Evolutionary conservation across 2,113 vertebrate species (phyloP).

Genomic region (Pimephales promelas): DNA sequence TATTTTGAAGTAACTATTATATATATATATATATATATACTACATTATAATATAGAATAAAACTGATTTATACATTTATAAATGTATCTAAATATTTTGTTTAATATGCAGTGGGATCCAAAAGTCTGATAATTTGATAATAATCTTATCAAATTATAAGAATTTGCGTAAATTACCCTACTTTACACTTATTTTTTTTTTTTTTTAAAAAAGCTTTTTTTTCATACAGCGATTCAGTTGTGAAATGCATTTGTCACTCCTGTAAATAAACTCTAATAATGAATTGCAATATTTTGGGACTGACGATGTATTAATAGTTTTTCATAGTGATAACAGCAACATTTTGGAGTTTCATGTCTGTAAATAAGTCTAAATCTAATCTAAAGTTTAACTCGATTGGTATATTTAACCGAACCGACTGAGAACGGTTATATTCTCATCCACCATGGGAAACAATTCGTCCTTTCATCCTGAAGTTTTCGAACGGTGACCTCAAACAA

Average conservation of each 20-base stretch:
- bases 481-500: neutral
- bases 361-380: neutral
- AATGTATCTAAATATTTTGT: too few species aligned
- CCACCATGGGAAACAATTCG: neutral
- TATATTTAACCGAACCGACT: too few species aligned
- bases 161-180: too few species aligned
- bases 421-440: neutral
- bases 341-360: neutral
- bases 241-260: neutral
- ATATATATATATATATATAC: too few species aligned
- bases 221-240: neutral
- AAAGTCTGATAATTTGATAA: too few species aligned
- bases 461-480: conserved; percentile 32
- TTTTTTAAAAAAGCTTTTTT: neutral
- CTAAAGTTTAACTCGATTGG: neutral
- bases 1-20: too few species aligned
- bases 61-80: too few species aligned
- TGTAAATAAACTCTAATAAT: neutral
- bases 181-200: neutral
- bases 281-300: neutral
- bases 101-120: too few species aligned
- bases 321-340: neutral
- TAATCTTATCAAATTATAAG: too few species aligned
- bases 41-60: too few species aligned
- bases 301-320: neutral